These are phyloP conservation scores for Meandrusa payeni DNA, from an alignment of 2,888 invertebrate species.

Conservation along the genomic window DNA sequence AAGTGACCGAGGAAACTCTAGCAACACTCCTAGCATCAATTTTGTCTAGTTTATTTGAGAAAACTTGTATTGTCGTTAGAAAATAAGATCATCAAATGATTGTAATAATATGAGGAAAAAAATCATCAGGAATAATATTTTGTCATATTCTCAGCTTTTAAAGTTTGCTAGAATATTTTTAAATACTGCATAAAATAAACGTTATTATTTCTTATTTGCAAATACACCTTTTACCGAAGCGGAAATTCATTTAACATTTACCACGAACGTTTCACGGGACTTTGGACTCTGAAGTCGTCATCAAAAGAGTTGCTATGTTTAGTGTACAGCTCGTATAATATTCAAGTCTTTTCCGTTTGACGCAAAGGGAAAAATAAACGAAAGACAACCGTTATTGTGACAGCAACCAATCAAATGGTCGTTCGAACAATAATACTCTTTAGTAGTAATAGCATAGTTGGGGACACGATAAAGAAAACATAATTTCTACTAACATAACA, in stretches of 20 bases:
- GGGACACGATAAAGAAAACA: slow-evolving; percentile 5
- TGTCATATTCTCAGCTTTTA: no score
- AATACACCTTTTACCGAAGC: background rate
- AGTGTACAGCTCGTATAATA: slow-evolving; percentile 4
- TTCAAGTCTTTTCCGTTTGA: background rate
- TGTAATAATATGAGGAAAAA: no score
- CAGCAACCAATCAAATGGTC: background rate
- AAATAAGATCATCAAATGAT: no score
- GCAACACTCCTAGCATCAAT: no score
- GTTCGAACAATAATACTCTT: background rate
- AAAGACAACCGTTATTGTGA: background rate
- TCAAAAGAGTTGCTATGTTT: background rate
- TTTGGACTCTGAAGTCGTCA: slow-evolving; percentile 1
- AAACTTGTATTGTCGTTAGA: no score
- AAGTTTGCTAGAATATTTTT: no score
- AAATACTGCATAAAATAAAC: no score
- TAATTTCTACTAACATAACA: slow-evolving; percentile 10
- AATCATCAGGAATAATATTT: no score
- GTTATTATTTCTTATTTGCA: no score
- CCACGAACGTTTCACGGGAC: background rate
- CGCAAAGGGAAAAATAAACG: slow-evolving; percentile 1
- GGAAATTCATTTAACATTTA: slow-evolving; percentile 6
- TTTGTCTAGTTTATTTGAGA: no score
- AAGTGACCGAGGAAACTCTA: no score
- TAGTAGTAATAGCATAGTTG: background rate